Percentiles rank a stretch among this genome's conserved stretches.
Evolutionary conservation across 2,797 vertebrate species (phyloP).

Genomic region (Antennarius maculatus): DNA sequence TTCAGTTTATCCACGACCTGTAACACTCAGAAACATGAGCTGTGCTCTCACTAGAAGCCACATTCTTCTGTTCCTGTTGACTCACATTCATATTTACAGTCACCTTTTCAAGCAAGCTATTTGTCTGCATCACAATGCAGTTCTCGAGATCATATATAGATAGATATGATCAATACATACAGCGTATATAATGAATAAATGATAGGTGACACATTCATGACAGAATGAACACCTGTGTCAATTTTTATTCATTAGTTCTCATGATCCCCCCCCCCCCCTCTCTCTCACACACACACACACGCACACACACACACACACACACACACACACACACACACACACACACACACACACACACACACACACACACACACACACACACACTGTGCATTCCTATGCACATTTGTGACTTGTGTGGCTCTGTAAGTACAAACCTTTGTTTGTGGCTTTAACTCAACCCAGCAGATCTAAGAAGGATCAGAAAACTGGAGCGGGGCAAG

Average conservation of each 20-base stretch:
- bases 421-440: conserved; percentile 67
- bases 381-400: conserved; percentile 53
- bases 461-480: conserved; percentile 67
- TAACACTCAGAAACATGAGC: not conserved
- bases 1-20: not conserved
- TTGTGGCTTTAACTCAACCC: conserved; percentile 62
- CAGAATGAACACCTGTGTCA: conserved; percentile 32
- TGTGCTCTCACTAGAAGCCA: too few species aligned
- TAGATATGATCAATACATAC: not conserved
- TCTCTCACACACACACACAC: not conserved
- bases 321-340: too few species aligned
- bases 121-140: too few species aligned
- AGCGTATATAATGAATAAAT: conserved; percentile 22
- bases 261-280: conserved; percentile 11
- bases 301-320: too few species aligned
- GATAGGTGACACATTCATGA: conserved; percentile 5
- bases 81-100: too few species aligned
- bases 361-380: conserved; percentile 14
- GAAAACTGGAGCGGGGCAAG: conserved; percentile 52
- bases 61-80: too few species aligned
- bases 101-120: too few species aligned
- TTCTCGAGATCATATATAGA: too few species aligned
- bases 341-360: conserved; percentile 14
- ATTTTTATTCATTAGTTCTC: conserved; percentile 23
- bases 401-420: conserved; percentile 51